These are phyloP conservation scores for Chloroceryle amazona DNA, from an alignment of 2,797 vertebrate species.

Conservation along the genomic window DNA sequence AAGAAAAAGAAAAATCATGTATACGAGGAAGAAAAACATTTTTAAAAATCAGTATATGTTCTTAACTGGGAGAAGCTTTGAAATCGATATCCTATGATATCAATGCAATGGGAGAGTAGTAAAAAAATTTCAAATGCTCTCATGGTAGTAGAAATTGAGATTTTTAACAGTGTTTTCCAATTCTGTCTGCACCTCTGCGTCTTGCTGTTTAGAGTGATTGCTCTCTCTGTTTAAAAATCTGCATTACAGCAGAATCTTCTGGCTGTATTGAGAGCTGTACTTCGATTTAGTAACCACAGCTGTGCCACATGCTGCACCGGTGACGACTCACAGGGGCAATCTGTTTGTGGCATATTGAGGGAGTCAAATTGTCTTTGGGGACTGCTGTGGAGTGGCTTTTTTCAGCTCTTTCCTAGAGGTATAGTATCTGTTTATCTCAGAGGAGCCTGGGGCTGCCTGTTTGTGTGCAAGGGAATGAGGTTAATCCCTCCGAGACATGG, in stretches of 20 bases:
- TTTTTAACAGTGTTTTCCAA: neutral
- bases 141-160: neutral
- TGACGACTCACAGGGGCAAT: neutral
- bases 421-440: neutral
- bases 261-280: neutral
- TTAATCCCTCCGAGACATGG: neutral
- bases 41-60: neutral
- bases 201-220: neutral
- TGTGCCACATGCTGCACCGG: constrained; percentile 19
- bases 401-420: neutral
- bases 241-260: neutral
- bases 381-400: neutral
- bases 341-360: constrained; percentile 7
- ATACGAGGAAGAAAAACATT: neutral
- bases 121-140: neutral
- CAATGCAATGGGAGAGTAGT: neutral
- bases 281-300: neutral
- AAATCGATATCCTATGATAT: neutral
- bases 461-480: neutral
- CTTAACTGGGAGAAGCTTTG: neutral
- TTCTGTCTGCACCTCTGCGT: neutral
- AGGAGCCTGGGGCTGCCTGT: neutral
- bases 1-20: neutral
- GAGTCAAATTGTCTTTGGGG: neutral
- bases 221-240: neutral